These are phyloP conservation scores for Alouatta palliata DNA, from an alignment of 2,113 vertebrate genomes.

Conservation along the genomic window DNA sequence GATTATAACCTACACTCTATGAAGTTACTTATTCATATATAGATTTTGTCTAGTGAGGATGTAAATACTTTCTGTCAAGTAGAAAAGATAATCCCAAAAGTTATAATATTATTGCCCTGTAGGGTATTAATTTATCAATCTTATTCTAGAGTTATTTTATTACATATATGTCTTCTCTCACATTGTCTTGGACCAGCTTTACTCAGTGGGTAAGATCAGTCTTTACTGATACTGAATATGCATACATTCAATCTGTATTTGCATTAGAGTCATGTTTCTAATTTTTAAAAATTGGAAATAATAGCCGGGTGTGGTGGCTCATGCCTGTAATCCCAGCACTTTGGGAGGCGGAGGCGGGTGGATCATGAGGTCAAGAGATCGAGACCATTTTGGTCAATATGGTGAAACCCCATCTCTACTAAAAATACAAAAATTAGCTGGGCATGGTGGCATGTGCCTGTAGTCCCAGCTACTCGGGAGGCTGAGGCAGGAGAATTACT, in stretches of 20 bases:
- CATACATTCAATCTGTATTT: not conserved
- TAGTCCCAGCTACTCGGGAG: too few relatives aligned
- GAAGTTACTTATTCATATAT: not conserved
- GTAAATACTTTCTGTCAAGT: not conserved
- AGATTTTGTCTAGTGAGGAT: not conserved
- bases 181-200: not conserved
- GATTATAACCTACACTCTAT: not conserved
- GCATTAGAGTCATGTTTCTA: not conserved
- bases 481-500: too few relatives aligned
- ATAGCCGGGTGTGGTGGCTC: too few relatives aligned
- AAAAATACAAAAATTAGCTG: too few relatives aligned
- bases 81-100: not conserved
- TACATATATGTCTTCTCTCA: not conserved
- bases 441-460: too few relatives aligned
- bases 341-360: too few relatives aligned
- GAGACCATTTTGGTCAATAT: too few relatives aligned
- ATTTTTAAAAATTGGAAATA: not conserved
- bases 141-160: not conserved
- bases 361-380: too few relatives aligned
- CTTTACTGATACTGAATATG: not conserved
- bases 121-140: not conserved
- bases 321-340: too few relatives aligned
- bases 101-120: not conserved
- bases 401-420: too few relatives aligned
- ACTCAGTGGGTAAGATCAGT: not conserved